Evolutionary conservation across 2,888 invertebrate genomes (phyloP), one percentile per base, ranked within the genome.

Genomic region (Bombyx huttoni): DNA sequence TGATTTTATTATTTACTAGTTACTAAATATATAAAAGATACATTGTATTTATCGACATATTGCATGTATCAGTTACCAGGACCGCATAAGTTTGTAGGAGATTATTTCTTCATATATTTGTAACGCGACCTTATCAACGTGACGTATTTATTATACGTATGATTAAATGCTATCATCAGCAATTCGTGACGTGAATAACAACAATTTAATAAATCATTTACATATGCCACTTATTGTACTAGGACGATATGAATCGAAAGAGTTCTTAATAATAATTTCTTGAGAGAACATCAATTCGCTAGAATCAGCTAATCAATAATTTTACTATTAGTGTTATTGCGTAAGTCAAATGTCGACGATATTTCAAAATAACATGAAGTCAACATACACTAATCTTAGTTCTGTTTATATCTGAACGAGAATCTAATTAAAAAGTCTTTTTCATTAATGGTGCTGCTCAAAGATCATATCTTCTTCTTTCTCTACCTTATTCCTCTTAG

Each of bases 171-270:
- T 48, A 48, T 48, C 48, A 48, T 48, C 48, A 33, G n/a, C 34
- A 34, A 48, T 48, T 48, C 8, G 34, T 48, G 34, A 24, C 24
- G 24, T 24, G 56, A 59, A 54, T 51, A 59, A 56, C 49, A 51
- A 55, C 52, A 54, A 58, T 53, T 53, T 53, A 56, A 40, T 12
- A 40, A 40, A 40, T 53, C 51, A 63, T 61, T 60, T 52, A 59
- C 57, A 64, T 64, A 59, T 54, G 62, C 57, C 56, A 58, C 53
- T 61, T 57, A 53, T 51, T 49, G 33, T 65, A 67, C 65, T 50
- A 75, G 68, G 68, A 55, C 45, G 40, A 3, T 60, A 75, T 66
- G 53, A 64, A 54, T 35, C 12, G 12, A 46, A 51, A 54, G 58
- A 52, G 57, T 24, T 24, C 3, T 24, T 24, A 24, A 24, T 24